Evolutionary conservation across 2,888 invertebrate genomes (phyloP), one percentile per base, ranked within the genome.

Genomic region (Noctua janthina): DNA sequence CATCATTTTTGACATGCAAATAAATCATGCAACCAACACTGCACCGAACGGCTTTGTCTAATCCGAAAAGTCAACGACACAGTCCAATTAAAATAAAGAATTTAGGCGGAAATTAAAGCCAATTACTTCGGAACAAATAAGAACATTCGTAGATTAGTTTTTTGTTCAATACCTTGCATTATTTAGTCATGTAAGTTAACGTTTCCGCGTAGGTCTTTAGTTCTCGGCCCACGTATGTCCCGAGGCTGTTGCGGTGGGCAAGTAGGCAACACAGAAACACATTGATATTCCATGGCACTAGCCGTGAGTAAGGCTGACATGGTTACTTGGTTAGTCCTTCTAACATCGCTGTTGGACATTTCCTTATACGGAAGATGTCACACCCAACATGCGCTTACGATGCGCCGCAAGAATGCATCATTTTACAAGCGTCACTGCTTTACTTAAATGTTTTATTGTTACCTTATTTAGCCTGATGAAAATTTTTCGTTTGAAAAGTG

Each of bases 141-240:
- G 90, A 90, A 89, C 88, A 89, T 87, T 87, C 85, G 82, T 79
- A 75, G 82, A 84, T 82, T 89, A 76, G 79, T 91, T 92, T 91
- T 92, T 91, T 91, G 74, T 86, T 78, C 49, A 76, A 73, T 81
- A 88, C 79, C 83, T 79, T 85, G 87, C 86, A 82, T 81, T 90
- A 89, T 90, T 93, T 93, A 92, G 93, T 92, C 91, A 93, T 93
- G 93, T 92, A 91, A 86, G 88, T 82, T 82, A 87, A 86, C 90
- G 89, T 94, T 95, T 96, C 96, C 96, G 96, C 94, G 93, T 96
- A 95, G 94, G 93, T 94, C 93, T 93, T 96, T 95, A 94, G 94
- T 91, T 94, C 89, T 88, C 96, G 87, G 79, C 95, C 96, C 96
- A 96, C 96, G 96, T 96, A 90, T 91, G 81, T 91, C 91, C 93